Conservation (phyloP, 2,888 invertebrate species). For the Acleris holmiana region DNA sequence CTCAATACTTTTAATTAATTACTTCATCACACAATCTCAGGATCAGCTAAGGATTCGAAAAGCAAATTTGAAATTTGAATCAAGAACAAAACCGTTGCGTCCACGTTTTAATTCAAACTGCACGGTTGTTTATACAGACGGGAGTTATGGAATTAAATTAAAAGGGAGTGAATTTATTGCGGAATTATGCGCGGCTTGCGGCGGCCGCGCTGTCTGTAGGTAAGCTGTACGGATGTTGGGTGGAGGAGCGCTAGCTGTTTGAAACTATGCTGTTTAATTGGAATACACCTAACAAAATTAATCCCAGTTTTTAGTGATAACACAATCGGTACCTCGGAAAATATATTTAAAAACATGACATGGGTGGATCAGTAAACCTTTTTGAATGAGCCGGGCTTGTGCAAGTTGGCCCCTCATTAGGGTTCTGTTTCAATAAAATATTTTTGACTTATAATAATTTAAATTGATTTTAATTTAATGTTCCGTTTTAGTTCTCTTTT, state of each 20-base stretch:
- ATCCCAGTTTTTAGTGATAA: background rate
- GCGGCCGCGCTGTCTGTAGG: slow-evolving; percentile 25
- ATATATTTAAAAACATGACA: too few relatives aligned
- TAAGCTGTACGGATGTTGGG: slow-evolving; percentile 14
- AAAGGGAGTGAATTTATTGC: slow-evolving; percentile 44
- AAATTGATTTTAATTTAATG: too few relatives aligned
- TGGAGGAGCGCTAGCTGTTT: slow-evolving; percentile 14
- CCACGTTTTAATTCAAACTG: slow-evolving; percentile 33
- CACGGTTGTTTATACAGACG: slow-evolving; percentile 37
- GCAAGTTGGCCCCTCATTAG: too few relatives aligned
- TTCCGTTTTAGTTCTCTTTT: too few relatives aligned
- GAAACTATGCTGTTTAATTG: slow-evolving; percentile 1
- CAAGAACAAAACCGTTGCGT: slow-evolving; percentile 27
- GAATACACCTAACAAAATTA: background rate
- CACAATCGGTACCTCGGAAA: too few relatives aligned
- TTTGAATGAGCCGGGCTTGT: too few relatives aligned
- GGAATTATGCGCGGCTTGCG: slow-evolving; percentile 39
- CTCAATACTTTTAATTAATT: slow-evolving; percentile 6
- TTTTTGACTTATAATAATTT: too few relatives aligned
- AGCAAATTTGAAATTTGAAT: slow-evolving; percentile 35
- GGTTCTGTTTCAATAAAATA: too few relatives aligned
- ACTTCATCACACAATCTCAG: slow-evolving; percentile 25
- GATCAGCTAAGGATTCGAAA: slow-evolving; percentile 32
- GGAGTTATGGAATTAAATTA: slow-evolving; percentile 47
- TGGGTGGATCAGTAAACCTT: too few relatives aligned